Evolutionary conservation across 2,113 vertebrate genomes (phyloP), one percentile per base, ranked within the genome.

Genomic region (Gambusia affinis): DNA sequence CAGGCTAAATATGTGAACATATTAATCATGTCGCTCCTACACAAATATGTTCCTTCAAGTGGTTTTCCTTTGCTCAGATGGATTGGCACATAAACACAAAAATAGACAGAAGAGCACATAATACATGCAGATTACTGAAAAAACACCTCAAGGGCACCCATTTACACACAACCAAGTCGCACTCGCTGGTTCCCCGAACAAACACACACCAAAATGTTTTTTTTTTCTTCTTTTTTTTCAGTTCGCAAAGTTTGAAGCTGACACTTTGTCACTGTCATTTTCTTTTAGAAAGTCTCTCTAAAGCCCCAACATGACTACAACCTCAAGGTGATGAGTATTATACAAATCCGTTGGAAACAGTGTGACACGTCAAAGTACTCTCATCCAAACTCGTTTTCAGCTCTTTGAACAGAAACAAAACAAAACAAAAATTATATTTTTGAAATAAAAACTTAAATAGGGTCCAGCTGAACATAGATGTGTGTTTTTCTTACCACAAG

Each of bases 211-310:
- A 10, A 47, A 64, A 75, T 15, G 12, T 12, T 78, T 73, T 70
- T 37, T 47, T 57, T 35, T 8, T 35, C 8, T 35, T 8, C 0
- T 33, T 35, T 24, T 79, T 75, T 73, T 37, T 47, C 44, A 15
- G 28, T 61, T 67, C 71, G 19, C 39, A 76, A 81, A 84, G 39
- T 27, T 76, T 67, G 72, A 75, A 66, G 30, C 63, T 87, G 67
- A 70, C 67, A 84, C 73, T 81, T 84, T 86, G 73, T 88, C 68
- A 44, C 64, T 60, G 70, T 76, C 70, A 79, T 54, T 80, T 82
- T 60, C 73, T 83, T 80, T 72, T 67, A 83, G 78, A 73, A 33
- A 30, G 42, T 79, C 66, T 61, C 67, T 39, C 37, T 14, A 54
- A 82, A 70, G 44, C 57, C 64, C 63, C 37, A 60, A 12, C 63